A percentile compares a stretch with the other conserved stretches of the same genome.
These are phyloP conservation scores for Macrophya alboannulata DNA, from an alignment of 2,888 invertebrate genomes.

Conservation along the genomic window DNA sequence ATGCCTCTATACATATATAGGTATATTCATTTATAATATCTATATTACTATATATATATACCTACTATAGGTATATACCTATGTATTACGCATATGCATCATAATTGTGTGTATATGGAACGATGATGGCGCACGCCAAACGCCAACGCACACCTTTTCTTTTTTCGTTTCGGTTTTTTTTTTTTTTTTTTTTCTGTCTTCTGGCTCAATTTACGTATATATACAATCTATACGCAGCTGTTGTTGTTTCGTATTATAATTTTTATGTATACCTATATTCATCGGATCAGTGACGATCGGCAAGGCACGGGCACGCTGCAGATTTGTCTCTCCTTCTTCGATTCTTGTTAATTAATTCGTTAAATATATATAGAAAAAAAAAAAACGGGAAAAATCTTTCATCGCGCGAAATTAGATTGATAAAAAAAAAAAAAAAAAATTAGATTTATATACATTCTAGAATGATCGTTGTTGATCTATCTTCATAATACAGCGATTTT, in stretches of 20 bases:
- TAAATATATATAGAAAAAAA: neutral
- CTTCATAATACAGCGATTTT: neutral
- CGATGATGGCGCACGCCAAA: slow-evolving; percentile 12
- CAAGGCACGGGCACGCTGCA: neutral
- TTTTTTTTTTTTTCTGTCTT: neutral
- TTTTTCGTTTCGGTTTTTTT: neutral
- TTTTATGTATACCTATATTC: neutral
- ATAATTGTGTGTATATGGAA: neutral
- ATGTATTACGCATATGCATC: neutral
- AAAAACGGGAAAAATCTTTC: neutral
- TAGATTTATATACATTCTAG: neutral
- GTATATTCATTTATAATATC: neutral
- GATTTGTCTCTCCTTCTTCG: neutral
- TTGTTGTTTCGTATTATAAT: neutral
- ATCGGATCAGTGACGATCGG: neutral
- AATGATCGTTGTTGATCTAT: neutral
- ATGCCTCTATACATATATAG: too few species aligned
- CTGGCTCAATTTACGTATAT: neutral
- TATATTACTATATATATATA: neutral
- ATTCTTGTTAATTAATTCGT: neutral
- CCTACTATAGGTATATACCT: neutral
- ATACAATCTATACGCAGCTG: neutral
- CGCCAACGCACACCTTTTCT: slow-evolving; percentile 9
- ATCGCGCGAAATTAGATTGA: neutral
- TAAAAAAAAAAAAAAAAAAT: neutral